Evolutionary conservation across 2,113 vertebrate species (phyloP).

Genomic region (Octodon degus): DNA sequence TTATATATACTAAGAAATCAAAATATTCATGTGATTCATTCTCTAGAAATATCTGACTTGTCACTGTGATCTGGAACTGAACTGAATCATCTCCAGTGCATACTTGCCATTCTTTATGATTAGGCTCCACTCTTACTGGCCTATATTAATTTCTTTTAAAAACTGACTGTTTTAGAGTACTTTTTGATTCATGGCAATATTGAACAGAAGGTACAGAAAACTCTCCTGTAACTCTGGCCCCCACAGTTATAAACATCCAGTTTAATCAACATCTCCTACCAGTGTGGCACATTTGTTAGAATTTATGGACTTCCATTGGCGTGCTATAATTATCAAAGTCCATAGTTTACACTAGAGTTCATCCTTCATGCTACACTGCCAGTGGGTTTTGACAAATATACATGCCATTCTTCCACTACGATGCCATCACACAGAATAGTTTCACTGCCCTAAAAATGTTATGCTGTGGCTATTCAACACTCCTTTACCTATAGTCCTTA

Average conservation of each 20-base stretch:
- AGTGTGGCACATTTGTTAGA: too few relatives aligned
- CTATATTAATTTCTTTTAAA: neutral
- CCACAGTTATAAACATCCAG: neutral
- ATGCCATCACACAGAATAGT: neutral
- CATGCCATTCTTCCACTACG: neutral
- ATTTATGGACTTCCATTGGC: neutral
- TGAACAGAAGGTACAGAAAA: neutral
- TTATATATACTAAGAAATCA: neutral
- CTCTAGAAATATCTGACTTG: neutral
- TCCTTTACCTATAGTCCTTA: neutral
- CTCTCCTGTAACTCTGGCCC: neutral
- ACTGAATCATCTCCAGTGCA: neutral
- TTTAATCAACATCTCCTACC: neutral
- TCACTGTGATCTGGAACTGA: neutral
- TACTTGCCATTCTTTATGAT: neutral
- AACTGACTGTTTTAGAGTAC: neutral
- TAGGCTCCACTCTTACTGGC: neutral
- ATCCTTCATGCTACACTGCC: neutral
- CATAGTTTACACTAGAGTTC: neutral
- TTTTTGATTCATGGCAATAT: neutral
- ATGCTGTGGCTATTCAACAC: too few relatives aligned
- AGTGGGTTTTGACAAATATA: neutral
- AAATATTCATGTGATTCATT: neutral
- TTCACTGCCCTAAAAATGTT: neutral
- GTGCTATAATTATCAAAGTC: neutral